phyloP scores from a whole-genome alignment of 2,113 vertebrate genomes.

The Oxyura jamaicensis region DNA sequence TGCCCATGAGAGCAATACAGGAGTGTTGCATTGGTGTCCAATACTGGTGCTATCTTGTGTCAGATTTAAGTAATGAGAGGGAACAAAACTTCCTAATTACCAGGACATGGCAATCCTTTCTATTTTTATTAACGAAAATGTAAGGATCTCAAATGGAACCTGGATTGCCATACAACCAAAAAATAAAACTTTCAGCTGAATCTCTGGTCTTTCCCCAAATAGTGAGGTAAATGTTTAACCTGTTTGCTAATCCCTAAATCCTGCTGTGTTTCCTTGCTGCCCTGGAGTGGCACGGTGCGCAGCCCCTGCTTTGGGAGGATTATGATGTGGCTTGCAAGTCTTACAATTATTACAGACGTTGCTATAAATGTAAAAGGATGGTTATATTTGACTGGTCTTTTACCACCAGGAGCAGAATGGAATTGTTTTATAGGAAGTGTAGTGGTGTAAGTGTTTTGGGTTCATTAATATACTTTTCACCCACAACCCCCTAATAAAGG shows the following conservation, averaged over 20 bases:
- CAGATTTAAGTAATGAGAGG: neutral
- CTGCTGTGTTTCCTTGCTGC: accelerated
- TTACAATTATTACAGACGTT: neutral
- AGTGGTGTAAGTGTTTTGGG: neutral
- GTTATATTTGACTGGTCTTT: neutral
- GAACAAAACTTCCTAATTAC: neutral
- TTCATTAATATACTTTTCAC: neutral
- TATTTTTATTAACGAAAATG: neutral
- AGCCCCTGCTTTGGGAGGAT: neutral
- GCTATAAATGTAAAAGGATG: neutral
- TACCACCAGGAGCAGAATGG: neutral
- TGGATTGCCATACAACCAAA: neutral
- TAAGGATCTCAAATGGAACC: neutral
- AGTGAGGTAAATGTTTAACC: neutral
- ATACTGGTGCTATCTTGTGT: neutral
- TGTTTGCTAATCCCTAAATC: neutral
- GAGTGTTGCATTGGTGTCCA: neutral
- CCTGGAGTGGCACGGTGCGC: neutral
- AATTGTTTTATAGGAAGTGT: neutral
- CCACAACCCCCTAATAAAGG: neutral
- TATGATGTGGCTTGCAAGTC: neutral
- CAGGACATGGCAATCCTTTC: neutral
- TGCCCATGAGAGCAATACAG: neutral
- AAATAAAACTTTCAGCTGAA: neutral
- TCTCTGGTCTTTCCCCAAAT: neutral